Evolutionary conservation across 2,113 vertebrate species (phyloP), one percentile per base, ranked within the genome.

Genomic region (Melanostigma gelatinosum): DNA sequence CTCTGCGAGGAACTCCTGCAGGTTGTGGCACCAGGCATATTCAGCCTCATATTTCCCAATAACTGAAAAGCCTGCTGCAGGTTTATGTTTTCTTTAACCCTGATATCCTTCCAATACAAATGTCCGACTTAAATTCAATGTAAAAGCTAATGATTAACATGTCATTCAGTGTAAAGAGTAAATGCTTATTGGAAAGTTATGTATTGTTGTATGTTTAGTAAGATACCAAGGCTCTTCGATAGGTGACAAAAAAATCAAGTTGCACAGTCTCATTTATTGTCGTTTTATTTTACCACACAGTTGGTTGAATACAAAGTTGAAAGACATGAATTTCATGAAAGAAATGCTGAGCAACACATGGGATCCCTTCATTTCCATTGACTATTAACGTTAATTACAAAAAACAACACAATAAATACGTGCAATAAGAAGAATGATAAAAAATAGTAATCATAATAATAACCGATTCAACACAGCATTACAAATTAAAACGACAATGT

Each of bases 281-380:
- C 62, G 27, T 93, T 91, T 93, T 91, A 89, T 92, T 94, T 90
- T 66, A 93, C 88, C 89, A 92, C 92, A 93, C 92, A 92, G 80
- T 87, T 87, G 79, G 73, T 92, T 90, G 85, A 91, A 91, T 94
- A 94, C 93, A 94, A 93, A 92, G 87, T 92, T 91, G 63, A 88
- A 92, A 86, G 79, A 91, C 82, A 90, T 83, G 74, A 89, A 80
- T 90, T 84, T 79, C 74, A 86, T 90, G 77, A 80, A 87, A 91
- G 63, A 85, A 88, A 88, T 65, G 75, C 57, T 88, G 78, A 90
- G 77, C 58, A 89, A 91, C 87, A 91, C 79, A 83, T 81, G 74
- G 75, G 75, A 62, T 85, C 86, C 87, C 75, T 88, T 91, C 61
- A 76, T 86, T 88, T 90, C 55, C 81, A 80, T 78, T 52, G 54